phyloP scores from a whole-genome alignment of 1,140 invertebrate genomes.

The Cotesia glomerata region DNA sequence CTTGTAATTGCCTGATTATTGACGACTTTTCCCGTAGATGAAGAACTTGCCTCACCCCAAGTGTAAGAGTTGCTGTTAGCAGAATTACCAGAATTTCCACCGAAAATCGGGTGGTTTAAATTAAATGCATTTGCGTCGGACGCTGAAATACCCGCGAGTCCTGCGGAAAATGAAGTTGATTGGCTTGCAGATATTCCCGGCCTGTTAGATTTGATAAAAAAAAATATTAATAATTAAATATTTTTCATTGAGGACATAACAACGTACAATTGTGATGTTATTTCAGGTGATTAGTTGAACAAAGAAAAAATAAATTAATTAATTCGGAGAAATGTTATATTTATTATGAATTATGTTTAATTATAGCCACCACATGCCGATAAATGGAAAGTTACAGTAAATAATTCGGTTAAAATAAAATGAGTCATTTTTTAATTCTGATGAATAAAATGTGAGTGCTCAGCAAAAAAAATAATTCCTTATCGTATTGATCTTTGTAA shows the following conservation, averaged over 20 bases:
- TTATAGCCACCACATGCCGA: too few species aligned
- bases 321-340: too few species aligned
- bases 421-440: too few species aligned
- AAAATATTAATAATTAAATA: neutral
- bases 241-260: neutral
- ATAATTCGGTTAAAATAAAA: too few species aligned
- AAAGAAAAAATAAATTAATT: too few species aligned
- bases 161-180: conserved; percentile 51
- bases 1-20: conserved; percentile 49
- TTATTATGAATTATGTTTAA: too few species aligned
- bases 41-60: conserved; percentile 47
- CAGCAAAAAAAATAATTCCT: too few species aligned
- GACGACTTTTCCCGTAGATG: conserved; percentile 45
- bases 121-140: conserved; percentile 45
- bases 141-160: conserved; percentile 43
- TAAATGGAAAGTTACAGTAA: too few species aligned
- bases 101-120: conserved; percentile 39
- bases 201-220: conserved; percentile 18
- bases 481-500: too few species aligned
- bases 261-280: too few species aligned
- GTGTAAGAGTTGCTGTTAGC: conserved; percentile 45
- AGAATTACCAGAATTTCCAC: conserved; percentile 29
- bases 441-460: neutral
- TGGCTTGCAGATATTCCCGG: conserved; percentile 48
- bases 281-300: too few species aligned